Evolutionary conservation across 2,888 invertebrate species (phyloP), one percentile per base, ranked within the genome.

Genomic region (Cantharis lateralis): DNA sequence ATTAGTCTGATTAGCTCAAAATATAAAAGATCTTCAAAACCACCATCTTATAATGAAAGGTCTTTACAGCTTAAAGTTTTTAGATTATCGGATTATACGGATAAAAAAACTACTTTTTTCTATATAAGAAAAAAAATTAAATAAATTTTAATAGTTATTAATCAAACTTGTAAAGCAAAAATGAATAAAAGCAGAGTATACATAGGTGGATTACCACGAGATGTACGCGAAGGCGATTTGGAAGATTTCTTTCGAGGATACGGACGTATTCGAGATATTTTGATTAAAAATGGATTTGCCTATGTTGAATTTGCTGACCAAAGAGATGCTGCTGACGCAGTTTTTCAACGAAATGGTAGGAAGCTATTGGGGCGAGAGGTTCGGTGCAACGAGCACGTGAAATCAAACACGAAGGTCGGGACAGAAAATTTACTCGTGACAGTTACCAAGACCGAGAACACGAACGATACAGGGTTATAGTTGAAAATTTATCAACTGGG

Each of bases 371-470:
- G n/a, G 1, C 32, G n/a, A 48, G 3, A 48, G 3, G 32, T 48
- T n/a, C 32, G 5, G 48, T 48, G 1, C 48, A 48, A 48, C 5
- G 9, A 48, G 48, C 48, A 7, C 48, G 48, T 0, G 48, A 48
- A 48, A 4, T 5, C 4, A n/a, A 32, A 0, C 32, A 13, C 3
- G 4, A n/a, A n/a, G 5, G 1, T 5, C 13, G n/a, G 0, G 32
- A n/a, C 1, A 3, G 5, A 5, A 32, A 0, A 3, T n/a, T n/a
- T 5, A n/a, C 0, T 1, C n/a, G n/a, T n/a, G 2, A 7, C 2
- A 5, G 2, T n/a, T n/a, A 2, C 1, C 48, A n/a, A n/a, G 9
- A 48, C 1, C 9, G n/a, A n/a, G n/a, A n/a, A 5, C 7, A n/a
- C 2, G 2, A 0, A 48, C 2, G 9, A n/a, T 48, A 3, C 7